Evolutionary conservation across 1,140 invertebrate genomes (phyloP), one percentile per base, ranked within the genome.

Genomic region (Drosophila dunni): DNA sequence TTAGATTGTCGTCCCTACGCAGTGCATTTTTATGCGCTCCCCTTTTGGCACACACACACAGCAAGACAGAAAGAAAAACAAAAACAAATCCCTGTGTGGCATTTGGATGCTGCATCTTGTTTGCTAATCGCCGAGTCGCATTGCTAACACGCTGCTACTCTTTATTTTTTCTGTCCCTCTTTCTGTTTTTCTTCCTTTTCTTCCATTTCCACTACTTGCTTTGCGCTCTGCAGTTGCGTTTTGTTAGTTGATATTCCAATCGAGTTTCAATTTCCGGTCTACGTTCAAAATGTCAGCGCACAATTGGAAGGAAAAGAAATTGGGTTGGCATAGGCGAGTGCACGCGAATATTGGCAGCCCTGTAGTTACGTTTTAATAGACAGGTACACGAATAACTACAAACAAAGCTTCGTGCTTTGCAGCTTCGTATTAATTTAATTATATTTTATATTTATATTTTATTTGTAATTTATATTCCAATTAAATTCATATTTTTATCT

Each of bases 11-110:
- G 20, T 36, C 56, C 11, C 40, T 53, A 72, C 65, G 65, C 83
- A 77, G 44, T 83, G 83, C 83, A 82, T 88, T 88, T 79, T 86
- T 67, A 81, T 79, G 46, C 69, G 61, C 69, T 48, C 40, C 15
- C 29, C 38, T n/a, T 15, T 29, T 44, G 33, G 20, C 57, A 53
- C 6, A 24, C 38, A 40, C 17, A 17, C 24, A 29, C 24, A 29
- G 24, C 5, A 29, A 3, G 5, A 29, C 1, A 29, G 24, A 29
- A 29, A 29, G 4, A 29, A 29, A 29, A 29, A 29, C 24, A 29
- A 29, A 29, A 48, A 15, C 51, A 82, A 82, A 70, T 82, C 80
- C 51, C 75, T 64, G 60, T 72, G 67, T 34, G 67, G 64, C 80
- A 76, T 74, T 74, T 62, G 24, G 48, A 6, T 69, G 61, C 68